Evolutionary conservation across 2,113 vertebrate species (phyloP), one percentile per base, ranked within the genome.

Genomic region (Syngnathus typhle): DNA sequence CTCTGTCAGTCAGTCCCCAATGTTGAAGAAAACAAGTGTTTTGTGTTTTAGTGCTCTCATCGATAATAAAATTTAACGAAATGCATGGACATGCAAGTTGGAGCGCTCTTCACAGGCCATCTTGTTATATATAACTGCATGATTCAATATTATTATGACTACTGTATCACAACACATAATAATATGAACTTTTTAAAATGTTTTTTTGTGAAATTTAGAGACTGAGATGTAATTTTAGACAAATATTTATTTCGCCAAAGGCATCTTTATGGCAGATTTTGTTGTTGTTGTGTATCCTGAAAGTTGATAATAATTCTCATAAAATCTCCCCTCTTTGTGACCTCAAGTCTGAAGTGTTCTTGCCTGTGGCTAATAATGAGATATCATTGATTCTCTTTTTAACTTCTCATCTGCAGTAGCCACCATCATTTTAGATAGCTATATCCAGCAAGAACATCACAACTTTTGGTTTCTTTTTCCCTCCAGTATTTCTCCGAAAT

Each of bases 321-420:
- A 21, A 62, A 62, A 23, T 41, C 5, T 46, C 46, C 27, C 19
- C 10, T 8, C 37, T 60, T 77, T 52, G 58, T 67, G 67, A 70
- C 71, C 69, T 77, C 70, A 78, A 77, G 69, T 52, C 51, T 37
- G 58, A 74, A 74, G 68, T 72, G 70, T 76, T 69, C 71, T 69
- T 72, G 73, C 67, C 68, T 60, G 60, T 70, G 69, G 67, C 58
- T 65, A 32, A 55, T 51, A 23, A 52, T n/a, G 59, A 67, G 70
- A 70, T 69, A 69, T n/a, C 58, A 67, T 54, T 65, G 64, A 69
- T 75, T 69, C 60, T 71, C 36, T 65, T 37, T 74, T 60, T 46
- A 62, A 43, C 71, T 79, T 72, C 68, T 82, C 65, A 74, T 87
- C 73, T 74, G 65, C 54, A 52, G 49, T 16, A 43, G 32, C 52